Evolutionary conservation across 2,888 invertebrate species (phyloP).

Genomic region (Tetheella fluctuosa): DNA sequence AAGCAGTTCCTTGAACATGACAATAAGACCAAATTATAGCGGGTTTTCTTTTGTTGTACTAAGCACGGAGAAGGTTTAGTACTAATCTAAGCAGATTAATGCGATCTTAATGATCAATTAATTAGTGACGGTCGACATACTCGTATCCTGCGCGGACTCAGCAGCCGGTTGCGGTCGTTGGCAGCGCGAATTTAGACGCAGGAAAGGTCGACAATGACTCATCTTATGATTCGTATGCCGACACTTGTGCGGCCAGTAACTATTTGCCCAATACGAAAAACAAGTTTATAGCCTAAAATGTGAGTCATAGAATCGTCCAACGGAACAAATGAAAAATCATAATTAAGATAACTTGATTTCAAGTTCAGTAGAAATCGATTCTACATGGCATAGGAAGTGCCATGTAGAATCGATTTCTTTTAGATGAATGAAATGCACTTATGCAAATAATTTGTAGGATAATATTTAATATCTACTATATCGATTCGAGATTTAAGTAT

Average conservation of each 20-base stretch:
- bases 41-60: not conserved
- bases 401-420: too few species aligned
- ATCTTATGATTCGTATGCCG: slow-evolving; percentile 50
- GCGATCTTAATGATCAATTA: slow-evolving; percentile 53
- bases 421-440: too few species aligned
- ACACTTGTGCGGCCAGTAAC: slow-evolving; percentile 19
- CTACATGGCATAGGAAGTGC: too few species aligned
- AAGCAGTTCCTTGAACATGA: not conserved
- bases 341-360: not conserved
- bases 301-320: not conserved
- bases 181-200: slow-evolving; percentile 74
- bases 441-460: not conserved
- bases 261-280: slow-evolving; percentile 4
- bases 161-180: slow-evolving; percentile 56
- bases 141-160: slow-evolving; percentile 38
- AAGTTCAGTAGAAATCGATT: too few species aligned
- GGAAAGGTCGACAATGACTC: slow-evolving; percentile 75
- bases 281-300: not conserved
- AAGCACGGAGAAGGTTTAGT: slow-evolving; percentile 7
- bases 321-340: not conserved
- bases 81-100: slow-evolving; percentile 32
- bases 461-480: not conserved
- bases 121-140: slow-evolving; percentile 43
- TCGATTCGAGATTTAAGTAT: not conserved
- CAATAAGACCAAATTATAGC: not conserved